Evolutionary conservation across 1,140 invertebrate species (phyloP).

Genomic region (Diabrotica undecimpunctata): DNA sequence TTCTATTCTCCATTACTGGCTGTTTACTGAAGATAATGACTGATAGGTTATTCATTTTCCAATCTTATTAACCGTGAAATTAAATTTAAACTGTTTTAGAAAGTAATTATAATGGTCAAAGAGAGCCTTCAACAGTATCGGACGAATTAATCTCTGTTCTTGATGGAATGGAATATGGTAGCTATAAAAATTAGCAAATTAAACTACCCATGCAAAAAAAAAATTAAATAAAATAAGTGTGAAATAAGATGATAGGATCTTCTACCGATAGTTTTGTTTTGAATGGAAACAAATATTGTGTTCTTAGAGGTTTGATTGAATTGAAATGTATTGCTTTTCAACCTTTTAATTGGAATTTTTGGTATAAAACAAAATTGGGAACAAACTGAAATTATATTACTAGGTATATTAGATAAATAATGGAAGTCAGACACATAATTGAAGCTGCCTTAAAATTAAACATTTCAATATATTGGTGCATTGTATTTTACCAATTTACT

Average conservation of each 20-base stretch:
- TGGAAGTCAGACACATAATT: background rate
- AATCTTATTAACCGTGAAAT: constrained; percentile 24
- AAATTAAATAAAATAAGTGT: too few relatives aligned
- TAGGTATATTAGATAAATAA: too few relatives aligned
- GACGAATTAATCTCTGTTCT: constrained; percentile 9
- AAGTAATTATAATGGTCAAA: constrained; percentile 18
- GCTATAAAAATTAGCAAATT: background rate
- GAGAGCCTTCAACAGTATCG: constrained; percentile 14
- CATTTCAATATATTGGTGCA: background rate
- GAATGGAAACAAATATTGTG: too few relatives aligned
- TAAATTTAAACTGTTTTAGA: constrained; percentile 24
- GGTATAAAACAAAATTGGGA: too few relatives aligned
- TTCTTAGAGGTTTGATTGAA: too few relatives aligned
- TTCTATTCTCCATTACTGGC: constrained; percentile 13
- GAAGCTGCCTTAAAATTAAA: background rate
- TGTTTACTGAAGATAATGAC: constrained; percentile 24
- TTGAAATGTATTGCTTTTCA: too few relatives aligned
- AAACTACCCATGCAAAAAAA: too few relatives aligned
- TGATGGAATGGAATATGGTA: background rate
- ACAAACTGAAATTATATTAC: too few relatives aligned
- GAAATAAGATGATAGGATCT: too few relatives aligned
- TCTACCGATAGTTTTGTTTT: too few relatives aligned
- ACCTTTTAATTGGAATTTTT: too few relatives aligned
- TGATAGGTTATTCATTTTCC: constrained; percentile 24
- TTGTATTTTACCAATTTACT: background rate